These are phyloP conservation scores for Pteria penguin DNA, from an alignment of 2,888 invertebrate genomes.

Conservation along the genomic window DNA sequence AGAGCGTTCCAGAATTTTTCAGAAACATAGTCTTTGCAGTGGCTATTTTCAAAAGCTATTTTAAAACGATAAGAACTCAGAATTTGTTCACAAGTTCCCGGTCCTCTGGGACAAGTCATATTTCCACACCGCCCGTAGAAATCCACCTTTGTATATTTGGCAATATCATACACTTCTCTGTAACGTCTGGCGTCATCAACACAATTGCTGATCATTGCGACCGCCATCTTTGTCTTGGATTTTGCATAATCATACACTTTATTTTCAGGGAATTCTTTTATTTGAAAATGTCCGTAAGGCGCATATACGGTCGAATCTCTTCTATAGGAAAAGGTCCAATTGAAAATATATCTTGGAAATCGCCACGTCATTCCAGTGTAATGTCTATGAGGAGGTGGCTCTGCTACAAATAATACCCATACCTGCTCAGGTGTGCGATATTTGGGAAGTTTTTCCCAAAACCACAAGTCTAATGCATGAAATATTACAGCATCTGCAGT, in stretches of 20 bases:
- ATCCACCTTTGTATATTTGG: conserved; percentile 35
- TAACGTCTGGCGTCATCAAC: conserved; percentile 34
- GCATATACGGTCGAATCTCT: conserved; percentile 30
- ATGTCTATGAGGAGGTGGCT: conserved; percentile 10
- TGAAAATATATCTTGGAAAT: conserved; percentile 33
- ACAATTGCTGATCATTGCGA: conserved; percentile 45
- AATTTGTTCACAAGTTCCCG: conserved; percentile 26
- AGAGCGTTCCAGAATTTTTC: conserved; percentile 51
- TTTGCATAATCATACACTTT: conserved; percentile 22
- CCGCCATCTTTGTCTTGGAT: conserved; percentile 32
- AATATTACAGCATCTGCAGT: conserved; percentile 44
- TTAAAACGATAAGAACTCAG: conserved; percentile 44
- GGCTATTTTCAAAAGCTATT: conserved; percentile 47
- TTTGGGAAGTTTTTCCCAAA: conserved; percentile 16
- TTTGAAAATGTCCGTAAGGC: conserved; percentile 29
- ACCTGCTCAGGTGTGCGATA: conserved; percentile 20
- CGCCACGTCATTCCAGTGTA: conserved; percentile 15
- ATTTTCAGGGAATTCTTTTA: no score
- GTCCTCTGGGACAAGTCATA: conserved; percentile 8
- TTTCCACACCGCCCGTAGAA: conserved; percentile 43
- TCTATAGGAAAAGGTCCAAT: conserved; percentile 47
- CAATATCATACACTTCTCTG: conserved; percentile 28
- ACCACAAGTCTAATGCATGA: conserved; percentile 41
- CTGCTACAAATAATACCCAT: conserved; percentile 16
- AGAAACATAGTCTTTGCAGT: conserved; percentile 45